Conservation (phyloP, 2,888 invertebrate genomes). For the Synergus gifuensis region DNA sequence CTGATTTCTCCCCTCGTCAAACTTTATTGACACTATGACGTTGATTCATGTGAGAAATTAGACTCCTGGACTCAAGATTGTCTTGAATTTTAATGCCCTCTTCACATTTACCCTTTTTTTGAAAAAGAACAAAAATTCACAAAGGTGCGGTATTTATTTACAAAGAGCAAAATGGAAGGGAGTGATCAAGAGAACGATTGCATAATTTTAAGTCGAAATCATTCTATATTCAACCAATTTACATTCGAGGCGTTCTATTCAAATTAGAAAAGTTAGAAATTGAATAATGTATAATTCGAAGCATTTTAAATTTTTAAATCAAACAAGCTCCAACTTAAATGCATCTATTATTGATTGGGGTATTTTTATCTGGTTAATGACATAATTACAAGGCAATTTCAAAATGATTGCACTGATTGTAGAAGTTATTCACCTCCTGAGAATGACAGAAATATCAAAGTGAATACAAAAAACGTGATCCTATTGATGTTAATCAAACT, state of each 20-base stretch:
- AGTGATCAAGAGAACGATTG: too few species aligned
- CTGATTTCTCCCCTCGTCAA: constrained; percentile 11
- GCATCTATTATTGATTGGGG: too few species aligned
- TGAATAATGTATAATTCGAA: too few species aligned
- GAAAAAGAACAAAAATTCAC: background rate
- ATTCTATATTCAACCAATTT: too few species aligned
- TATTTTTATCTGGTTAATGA: too few species aligned
- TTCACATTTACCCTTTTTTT: background rate
- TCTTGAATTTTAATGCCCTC: background rate
- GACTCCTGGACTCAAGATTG: background rate
- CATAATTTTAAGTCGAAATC: too few species aligned
- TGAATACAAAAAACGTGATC: background rate
- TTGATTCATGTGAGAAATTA: constrained; percentile 23
- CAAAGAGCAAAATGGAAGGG: background rate
- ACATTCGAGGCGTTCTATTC: too few species aligned
- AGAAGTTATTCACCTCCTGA: background rate
- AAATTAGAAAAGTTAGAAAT: too few species aligned
- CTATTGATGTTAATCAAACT: background rate
- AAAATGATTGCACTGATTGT: background rate
- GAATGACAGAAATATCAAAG: background rate
- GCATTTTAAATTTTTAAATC: too few species aligned
- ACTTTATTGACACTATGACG: constrained; percentile 9
- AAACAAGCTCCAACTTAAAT: too few species aligned
- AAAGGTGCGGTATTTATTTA: background rate
- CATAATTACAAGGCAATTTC: background rate